Evolutionary conservation across 2,888 invertebrate species (phyloP).

Genomic region (Reticulitermes lucifugus): DNA sequence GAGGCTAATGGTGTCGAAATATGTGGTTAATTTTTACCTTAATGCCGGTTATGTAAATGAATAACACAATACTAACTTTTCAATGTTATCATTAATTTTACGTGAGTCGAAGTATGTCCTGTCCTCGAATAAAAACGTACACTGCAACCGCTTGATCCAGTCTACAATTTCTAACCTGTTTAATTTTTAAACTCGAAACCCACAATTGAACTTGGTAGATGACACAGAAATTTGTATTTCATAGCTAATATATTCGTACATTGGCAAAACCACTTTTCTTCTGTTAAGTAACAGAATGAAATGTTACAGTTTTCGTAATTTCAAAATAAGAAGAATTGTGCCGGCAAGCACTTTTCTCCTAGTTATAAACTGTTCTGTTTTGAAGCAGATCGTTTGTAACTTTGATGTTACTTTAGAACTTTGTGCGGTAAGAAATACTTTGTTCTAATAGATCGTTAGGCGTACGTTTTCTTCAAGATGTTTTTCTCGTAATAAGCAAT

Average conservation of each 20-base stretch:
- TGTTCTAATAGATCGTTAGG: background rate
- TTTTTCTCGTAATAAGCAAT: background rate
- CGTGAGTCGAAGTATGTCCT: too few relatives aligned
- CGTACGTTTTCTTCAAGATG: constrained; percentile 21
- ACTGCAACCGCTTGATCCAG: too few relatives aligned
- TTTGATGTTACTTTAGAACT: constrained; percentile 6
- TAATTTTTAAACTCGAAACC: background rate
- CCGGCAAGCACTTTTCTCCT: background rate
- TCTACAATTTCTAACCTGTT: too few relatives aligned
- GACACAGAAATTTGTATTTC: background rate
- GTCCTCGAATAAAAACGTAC: too few relatives aligned
- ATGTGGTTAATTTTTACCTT: too few relatives aligned
- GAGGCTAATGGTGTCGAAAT: too few relatives aligned
- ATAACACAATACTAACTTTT: too few relatives aligned
- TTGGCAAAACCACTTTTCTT: background rate
- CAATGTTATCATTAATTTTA: too few relatives aligned
- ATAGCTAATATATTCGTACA: background rate
- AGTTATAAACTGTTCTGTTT: background rate
- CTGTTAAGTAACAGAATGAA: background rate
- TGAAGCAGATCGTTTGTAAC: background rate
- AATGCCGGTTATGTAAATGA: too few relatives aligned
- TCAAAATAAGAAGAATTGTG: background rate
- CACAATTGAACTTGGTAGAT: background rate
- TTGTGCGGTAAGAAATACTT: constrained; percentile 14
- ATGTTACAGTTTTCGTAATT: constrained; percentile 4